phyloP scores from a whole-genome alignment of 2,888 invertebrate genomes.

The Cheilosia soror region DNA sequence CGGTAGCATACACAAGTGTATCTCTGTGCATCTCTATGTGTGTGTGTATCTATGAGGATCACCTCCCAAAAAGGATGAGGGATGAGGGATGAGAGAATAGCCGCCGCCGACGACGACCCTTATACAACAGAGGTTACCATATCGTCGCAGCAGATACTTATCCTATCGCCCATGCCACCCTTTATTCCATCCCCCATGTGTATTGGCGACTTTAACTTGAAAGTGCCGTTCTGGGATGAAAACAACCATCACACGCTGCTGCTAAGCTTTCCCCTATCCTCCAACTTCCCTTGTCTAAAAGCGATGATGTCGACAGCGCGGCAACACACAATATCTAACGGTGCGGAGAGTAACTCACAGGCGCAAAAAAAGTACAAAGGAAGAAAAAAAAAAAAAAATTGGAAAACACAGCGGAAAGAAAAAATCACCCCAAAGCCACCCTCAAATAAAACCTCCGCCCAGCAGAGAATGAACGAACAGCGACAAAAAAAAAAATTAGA shows the following conservation, averaged over 20 bases:
- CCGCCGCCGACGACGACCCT: constrained; percentile 61
- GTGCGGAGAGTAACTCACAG: constrained; percentile 73
- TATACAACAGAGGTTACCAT: constrained; percentile 74
- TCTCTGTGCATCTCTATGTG: constrained; percentile 45
- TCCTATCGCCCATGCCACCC: constrained; percentile 69
- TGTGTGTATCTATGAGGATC: constrained; percentile 73
- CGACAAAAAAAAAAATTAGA: constrained; percentile 77
- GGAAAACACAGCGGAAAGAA: constrained; percentile 63
- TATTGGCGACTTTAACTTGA: constrained; percentile 78
- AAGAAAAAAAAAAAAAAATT: constrained; percentile 46
- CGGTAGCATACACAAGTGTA: constrained; percentile 53
- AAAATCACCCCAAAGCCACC: constrained; percentile 61
- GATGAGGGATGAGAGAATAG: constrained; percentile 67
- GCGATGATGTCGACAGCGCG: constrained; percentile 73
- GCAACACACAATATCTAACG: constrained; percentile 74
- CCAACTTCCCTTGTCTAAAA: constrained; percentile 20
- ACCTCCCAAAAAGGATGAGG: constrained; percentile 61
- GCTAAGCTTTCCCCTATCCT: constrained; percentile 62
- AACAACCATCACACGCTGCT: constrained; percentile 75
- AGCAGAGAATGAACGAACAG: constrained; percentile 30
- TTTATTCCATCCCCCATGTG: constrained; percentile 57
- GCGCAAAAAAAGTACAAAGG: constrained; percentile 66
- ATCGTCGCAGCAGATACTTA: constrained; percentile 74
- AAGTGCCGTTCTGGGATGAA: constrained; percentile 78
- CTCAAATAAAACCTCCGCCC: constrained; percentile 51